These are phyloP conservation scores for Bombylius major DNA, from an alignment of 2,888 invertebrate species.

Conservation along the genomic window DNA sequence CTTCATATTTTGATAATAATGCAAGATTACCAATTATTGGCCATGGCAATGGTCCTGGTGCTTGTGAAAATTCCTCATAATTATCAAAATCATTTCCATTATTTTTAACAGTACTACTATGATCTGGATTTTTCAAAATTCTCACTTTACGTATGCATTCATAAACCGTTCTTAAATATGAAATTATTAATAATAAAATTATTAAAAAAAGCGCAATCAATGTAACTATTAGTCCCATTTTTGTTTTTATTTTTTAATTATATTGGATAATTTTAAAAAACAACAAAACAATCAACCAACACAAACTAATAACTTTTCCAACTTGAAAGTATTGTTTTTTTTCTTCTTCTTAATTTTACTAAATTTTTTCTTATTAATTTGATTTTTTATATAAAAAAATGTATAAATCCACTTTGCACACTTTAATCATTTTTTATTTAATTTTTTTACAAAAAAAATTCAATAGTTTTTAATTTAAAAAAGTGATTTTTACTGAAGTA, in stretches of 20 bases:
- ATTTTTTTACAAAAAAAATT: too few species aligned
- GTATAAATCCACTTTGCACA: neutral
- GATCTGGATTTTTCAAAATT: constrained; percentile 13
- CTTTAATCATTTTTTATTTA: neutral
- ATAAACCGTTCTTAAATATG: constrained; percentile 20
- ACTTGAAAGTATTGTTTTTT: too few species aligned
- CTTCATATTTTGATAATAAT: constrained; percentile 47
- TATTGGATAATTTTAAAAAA: neutral
- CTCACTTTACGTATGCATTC: constrained; percentile 20
- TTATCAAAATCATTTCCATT: neutral
- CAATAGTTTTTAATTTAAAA: too few species aligned
- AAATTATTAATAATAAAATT: neutral
- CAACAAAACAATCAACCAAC: too few species aligned
- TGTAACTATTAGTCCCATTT: constrained; percentile 1
- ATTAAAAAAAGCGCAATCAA: neutral
- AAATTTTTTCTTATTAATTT: too few species aligned
- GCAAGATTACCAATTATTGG: constrained; percentile 62
- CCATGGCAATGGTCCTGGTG: constrained; percentile 54
- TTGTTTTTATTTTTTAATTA: neutral
- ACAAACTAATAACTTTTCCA: too few species aligned
- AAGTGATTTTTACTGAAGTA: too few species aligned
- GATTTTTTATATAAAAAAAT: neutral
- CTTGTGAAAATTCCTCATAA: constrained; percentile 22
- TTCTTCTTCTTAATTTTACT: too few species aligned
- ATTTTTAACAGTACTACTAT: constrained; percentile 6